Percentiles rank a stretch among this genome's conserved stretches.
Conservation (phyloP, 1,140 invertebrate genomes). For the Drosophila saltans region DNA sequence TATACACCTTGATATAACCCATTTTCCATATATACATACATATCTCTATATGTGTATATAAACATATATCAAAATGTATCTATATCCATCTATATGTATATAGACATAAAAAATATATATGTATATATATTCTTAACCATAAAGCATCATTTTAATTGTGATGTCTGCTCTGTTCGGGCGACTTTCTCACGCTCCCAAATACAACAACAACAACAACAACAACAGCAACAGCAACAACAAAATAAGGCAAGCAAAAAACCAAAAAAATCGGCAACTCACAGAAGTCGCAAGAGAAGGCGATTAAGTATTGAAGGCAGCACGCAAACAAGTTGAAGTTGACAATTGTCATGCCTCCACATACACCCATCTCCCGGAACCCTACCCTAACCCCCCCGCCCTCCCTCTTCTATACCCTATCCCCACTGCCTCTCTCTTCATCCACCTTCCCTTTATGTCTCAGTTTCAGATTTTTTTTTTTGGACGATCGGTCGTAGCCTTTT, state of each 20-base stretch:
- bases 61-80: constrained; percentile 56
- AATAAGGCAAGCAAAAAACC: constrained; percentile 18
- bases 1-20: constrained; percentile 27
- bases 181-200: constrained; percentile 79
- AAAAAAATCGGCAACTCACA: constrained; percentile 65
- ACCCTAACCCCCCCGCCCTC: constrained; percentile 3
- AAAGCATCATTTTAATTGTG: constrained; percentile 77
- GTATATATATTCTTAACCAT: constrained; percentile 65
- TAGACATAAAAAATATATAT: background rate
- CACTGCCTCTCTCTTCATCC: background rate
- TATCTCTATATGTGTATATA: constrained; percentile 52
- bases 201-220: constrained; percentile 26
- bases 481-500: constrained; percentile 56
- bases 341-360: constrained; percentile 69
- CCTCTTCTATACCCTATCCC: constrained; percentile 2
- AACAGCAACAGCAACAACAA: background rate
- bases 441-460: background rate
- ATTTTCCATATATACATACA: constrained; percentile 18
- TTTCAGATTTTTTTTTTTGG: background rate
- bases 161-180: constrained; percentile 40
- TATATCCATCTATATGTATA: background rate
- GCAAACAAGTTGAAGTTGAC: constrained; percentile 69
- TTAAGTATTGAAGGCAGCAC: constrained; percentile 77
- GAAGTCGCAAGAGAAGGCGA: constrained; percentile 59
- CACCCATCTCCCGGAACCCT: background rate